Evolutionary conservation across 2,888 invertebrate species (phyloP).

Genomic region (Abrostola tripartita): DNA sequence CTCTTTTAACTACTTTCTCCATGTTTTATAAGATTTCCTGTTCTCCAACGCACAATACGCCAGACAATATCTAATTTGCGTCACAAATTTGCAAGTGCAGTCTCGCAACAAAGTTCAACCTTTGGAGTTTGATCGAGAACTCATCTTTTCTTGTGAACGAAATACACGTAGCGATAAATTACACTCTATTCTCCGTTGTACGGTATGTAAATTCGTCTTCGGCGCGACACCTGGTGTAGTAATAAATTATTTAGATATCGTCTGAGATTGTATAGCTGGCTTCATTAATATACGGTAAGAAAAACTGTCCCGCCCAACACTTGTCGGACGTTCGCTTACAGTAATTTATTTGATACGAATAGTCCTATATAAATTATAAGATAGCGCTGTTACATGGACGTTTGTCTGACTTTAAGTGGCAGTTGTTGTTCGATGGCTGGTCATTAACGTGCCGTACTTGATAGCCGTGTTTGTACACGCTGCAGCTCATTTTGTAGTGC

Average conservation of each 20-base stretch:
- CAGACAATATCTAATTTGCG: constrained; percentile 55
- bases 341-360: constrained; percentile 57
- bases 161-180: constrained; percentile 73
- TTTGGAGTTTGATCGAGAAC: constrained; percentile 65
- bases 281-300: constrained; percentile 82
- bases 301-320: constrained; percentile 70
- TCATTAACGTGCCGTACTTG: constrained; percentile 27
- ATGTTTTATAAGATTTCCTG: constrained; percentile 13
- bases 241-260: constrained; percentile 84
- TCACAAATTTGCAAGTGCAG: constrained; percentile 48
- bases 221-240: constrained; percentile 77
- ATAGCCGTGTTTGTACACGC: constrained; percentile 14
- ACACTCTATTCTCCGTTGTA: constrained; percentile 60
- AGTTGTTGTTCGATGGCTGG: constrained; percentile 20
- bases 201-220: constrained; percentile 78
- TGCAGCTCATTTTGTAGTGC: constrained; percentile 13
- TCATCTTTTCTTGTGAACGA: constrained; percentile 70
- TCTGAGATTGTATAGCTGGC: constrained; percentile 75
- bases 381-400: constrained; percentile 33
- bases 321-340: constrained; percentile 66
- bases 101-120: constrained; percentile 50
- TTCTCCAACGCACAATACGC: constrained; percentile 22
- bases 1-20: not conserved
- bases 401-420: constrained; percentile 25
- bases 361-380: constrained; percentile 50